These are phyloP conservation scores for Hyppa rectilinea DNA, from an alignment of 2,888 invertebrate species.

Conservation along the genomic window DNA sequence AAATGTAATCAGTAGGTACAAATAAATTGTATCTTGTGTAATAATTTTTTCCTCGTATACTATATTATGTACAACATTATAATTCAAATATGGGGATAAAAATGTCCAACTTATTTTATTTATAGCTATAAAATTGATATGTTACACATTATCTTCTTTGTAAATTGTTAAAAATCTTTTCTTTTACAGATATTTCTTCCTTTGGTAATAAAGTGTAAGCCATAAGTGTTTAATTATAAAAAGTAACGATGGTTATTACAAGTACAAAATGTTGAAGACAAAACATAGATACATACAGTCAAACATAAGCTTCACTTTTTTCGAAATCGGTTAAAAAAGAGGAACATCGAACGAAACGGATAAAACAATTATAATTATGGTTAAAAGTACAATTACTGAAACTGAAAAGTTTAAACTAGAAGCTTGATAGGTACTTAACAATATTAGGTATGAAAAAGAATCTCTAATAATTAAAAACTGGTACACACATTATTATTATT, in stretches of 20 bases:
- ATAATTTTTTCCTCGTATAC: conserved; percentile 60
- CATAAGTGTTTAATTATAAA: background rate
- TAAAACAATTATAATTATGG: too few species aligned
- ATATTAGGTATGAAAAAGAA: background rate
- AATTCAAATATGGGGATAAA: conserved; percentile 45
- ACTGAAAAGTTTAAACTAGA: background rate
- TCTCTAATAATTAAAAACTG: background rate
- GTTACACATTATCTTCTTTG: conserved; percentile 66
- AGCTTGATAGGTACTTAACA: background rate
- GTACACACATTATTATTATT: background rate
- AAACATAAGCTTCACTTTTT: too few species aligned
- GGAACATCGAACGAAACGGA: background rate
- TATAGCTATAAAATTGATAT: conserved; percentile 75
- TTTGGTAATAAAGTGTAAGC: conserved; percentile 10
- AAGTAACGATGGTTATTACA: background rate
- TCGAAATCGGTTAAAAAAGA: too few species aligned
- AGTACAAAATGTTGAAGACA: background rate
- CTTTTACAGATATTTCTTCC: conserved; percentile 3
- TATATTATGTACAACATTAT: conserved; percentile 51
- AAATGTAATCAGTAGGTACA: conserved; percentile 35
- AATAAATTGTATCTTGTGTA: conserved; percentile 37
- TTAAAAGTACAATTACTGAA: background rate
- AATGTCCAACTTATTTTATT: conserved; percentile 51
- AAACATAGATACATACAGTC: too few species aligned
- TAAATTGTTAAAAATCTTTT: conserved; percentile 47